These are phyloP conservation scores for Sander lucioperca DNA, from an alignment of 2,113 vertebrate species.

Conservation along the genomic window DNA sequence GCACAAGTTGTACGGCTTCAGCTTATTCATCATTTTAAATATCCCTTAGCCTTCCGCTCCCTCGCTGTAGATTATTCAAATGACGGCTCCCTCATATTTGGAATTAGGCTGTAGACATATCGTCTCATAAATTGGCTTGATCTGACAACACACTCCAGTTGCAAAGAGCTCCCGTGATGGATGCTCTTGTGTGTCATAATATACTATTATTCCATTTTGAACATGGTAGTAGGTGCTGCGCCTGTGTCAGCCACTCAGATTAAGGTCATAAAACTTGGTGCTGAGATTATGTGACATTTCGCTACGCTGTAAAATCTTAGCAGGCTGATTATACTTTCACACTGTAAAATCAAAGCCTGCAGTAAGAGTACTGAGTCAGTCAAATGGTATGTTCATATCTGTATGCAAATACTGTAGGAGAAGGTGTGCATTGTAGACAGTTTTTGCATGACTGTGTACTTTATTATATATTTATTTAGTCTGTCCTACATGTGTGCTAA, in stretches of 20 bases:
- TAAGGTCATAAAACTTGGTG: slow-evolving; percentile 74
- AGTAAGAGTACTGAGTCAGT: slow-evolving; percentile 33
- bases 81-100: slow-evolving; percentile 66
- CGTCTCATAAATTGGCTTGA: slow-evolving; percentile 67
- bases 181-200: slow-evolving; percentile 69
- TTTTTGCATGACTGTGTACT: slow-evolving; percentile 9
- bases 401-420: slow-evolving; percentile 23
- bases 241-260: slow-evolving; percentile 69
- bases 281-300: slow-evolving; percentile 76
- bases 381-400: slow-evolving; percentile 33
- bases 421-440: neutral
- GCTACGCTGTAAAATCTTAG: slow-evolving; percentile 70
- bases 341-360: slow-evolving; percentile 61
- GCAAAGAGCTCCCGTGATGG: slow-evolving; percentile 66
- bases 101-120: slow-evolving; percentile 71
- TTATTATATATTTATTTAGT: too few species aligned
- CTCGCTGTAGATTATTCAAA: slow-evolving; percentile 74
- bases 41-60: slow-evolving; percentile 63
- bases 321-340: slow-evolving; percentile 53
- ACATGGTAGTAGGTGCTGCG: slow-evolving; percentile 62
- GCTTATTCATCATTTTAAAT: slow-evolving; percentile 75
- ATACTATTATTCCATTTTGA: slow-evolving; percentile 75
- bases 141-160: slow-evolving; percentile 50
- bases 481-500: neutral
- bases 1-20: slow-evolving; percentile 47